These are phyloP conservation scores for Paratilapia polleni DNA, from an alignment of 2,113 vertebrate species.

Conservation along the genomic window DNA sequence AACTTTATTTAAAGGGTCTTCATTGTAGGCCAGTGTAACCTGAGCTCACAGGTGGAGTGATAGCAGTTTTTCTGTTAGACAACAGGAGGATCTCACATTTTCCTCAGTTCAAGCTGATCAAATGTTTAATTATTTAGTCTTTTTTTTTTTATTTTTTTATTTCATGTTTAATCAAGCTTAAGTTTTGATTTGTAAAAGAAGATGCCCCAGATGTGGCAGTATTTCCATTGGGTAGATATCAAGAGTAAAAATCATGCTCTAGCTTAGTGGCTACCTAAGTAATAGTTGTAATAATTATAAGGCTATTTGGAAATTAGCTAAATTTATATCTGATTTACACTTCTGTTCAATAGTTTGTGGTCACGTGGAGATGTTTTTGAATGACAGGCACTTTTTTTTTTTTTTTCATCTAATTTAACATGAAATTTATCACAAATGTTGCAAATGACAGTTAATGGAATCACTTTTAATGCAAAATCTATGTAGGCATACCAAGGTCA, in stretches of 20 bases:
- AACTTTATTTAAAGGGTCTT: not conserved
- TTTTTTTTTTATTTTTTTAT: too few species aligned
- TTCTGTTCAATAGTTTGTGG: too few species aligned
- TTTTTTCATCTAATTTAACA: too few species aligned
- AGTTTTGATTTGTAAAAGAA: not conserved
- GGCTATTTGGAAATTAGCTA: too few species aligned
- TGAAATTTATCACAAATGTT: too few species aligned
- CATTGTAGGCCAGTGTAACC: not conserved
- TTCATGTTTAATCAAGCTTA: not conserved
- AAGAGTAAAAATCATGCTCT: not conserved
- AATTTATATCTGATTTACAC: too few species aligned
- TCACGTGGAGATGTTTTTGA: too few species aligned
- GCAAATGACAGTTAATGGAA: too few species aligned
- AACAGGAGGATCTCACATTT: not conserved
- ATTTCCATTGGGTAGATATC: not conserved
- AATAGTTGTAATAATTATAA: too few species aligned
- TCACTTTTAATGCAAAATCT: too few species aligned
- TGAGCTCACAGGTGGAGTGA: not conserved
- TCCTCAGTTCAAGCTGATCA: not conserved
- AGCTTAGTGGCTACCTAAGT: too few species aligned
- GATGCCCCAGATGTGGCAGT: not conserved
- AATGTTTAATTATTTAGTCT: not conserved
- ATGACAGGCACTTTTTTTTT: too few species aligned
- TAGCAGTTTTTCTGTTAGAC: not conserved
- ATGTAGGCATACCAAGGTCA: not conserved